Conservation (phyloP, 2,113 vertebrate species). For the Channa maculata region DNA sequence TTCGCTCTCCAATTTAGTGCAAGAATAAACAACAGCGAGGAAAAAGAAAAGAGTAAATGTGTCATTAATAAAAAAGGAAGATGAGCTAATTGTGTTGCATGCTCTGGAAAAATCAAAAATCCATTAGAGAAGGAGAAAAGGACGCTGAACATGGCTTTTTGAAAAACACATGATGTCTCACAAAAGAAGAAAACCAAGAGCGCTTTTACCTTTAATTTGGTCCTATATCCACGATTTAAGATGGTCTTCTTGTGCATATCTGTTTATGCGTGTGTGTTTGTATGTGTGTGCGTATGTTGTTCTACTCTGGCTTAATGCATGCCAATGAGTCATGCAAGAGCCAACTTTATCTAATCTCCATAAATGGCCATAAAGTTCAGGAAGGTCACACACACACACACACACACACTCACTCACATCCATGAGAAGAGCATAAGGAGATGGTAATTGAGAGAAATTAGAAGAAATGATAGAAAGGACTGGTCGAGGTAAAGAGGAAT, state of each 20-base stretch:
- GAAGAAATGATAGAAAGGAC: conserved; percentile 71
- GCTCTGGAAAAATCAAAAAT: conserved; percentile 96
- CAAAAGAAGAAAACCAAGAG: conserved; percentile 79
- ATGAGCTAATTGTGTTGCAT: conserved; percentile 92
- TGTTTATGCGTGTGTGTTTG: conserved; percentile 28
- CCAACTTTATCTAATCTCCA: conserved; percentile 96
- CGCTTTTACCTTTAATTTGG: conserved; percentile 90
- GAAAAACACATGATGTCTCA: conserved; percentile 83
- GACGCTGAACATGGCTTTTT: conserved; percentile 84
- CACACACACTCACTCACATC: conserved; percentile 36
- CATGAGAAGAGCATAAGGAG: conserved; percentile 59
- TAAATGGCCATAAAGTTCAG: conserved; percentile 91
- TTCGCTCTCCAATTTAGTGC: conserved; percentile 65
- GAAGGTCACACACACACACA: conserved; percentile 83
- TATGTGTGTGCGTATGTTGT: conserved; percentile 56
- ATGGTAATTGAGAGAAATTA: conserved; percentile 72
- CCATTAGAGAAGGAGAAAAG: conserved; percentile 90
- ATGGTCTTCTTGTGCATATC: conserved; percentile 54
- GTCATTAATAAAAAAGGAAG: conserved; percentile 89
- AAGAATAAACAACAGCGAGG: conserved; percentile 69
- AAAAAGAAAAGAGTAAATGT: conserved; percentile 89
- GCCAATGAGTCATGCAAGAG: conserved; percentile 87
- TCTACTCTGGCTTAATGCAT: conserved; percentile 90
- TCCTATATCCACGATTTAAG: conserved; percentile 76
- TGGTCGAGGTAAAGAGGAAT: conserved; percentile 51